These are phyloP conservation scores for Apamea monoglypha DNA, from an alignment of 2,888 invertebrate genomes.

Conservation along the genomic window DNA sequence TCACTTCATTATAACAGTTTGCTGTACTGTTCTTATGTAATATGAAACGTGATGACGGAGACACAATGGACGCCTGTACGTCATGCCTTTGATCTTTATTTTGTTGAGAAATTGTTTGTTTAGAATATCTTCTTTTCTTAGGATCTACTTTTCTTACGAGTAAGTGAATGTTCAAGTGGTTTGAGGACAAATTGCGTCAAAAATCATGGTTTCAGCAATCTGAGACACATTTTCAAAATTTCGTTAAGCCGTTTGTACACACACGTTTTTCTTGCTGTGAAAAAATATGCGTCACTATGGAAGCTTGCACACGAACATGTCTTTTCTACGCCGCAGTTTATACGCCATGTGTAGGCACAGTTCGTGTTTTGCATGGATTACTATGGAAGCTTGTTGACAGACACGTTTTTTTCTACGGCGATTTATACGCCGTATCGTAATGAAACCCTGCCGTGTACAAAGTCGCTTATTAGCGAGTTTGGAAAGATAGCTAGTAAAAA, in stretches of 20 bases:
- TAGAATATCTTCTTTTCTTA: background rate
- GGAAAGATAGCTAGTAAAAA: background rate
- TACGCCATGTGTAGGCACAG: no score
- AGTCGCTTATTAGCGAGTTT: background rate
- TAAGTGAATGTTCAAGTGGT: background rate
- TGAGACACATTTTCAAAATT: background rate
- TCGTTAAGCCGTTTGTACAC: background rate
- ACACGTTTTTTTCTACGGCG: no score
- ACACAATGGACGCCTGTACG: slow-evolving; percentile 33
- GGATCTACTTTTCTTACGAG: background rate
- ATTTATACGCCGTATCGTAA: no score
- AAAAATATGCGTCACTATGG: no score
- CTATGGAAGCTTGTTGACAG: no score
- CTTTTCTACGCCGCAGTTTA: no score
- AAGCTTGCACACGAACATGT: no score
- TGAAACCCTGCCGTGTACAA: no score
- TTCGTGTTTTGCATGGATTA: no score
- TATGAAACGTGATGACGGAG: slow-evolving; percentile 77
- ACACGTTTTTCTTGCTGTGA: no score
- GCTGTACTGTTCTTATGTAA: slow-evolving; percentile 78
- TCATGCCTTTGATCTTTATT: slow-evolving; percentile 16
- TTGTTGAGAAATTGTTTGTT: slow-evolving; percentile 13
- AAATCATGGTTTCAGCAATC: no score
- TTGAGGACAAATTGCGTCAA: no score
- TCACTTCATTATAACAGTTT: slow-evolving; percentile 88